A percentile compares a stretch with the other conserved stretches of the same genome.
Evolutionary conservation across 2,113 vertebrate species (phyloP).

Genomic region (Tragelaphus buxtoni): DNA sequence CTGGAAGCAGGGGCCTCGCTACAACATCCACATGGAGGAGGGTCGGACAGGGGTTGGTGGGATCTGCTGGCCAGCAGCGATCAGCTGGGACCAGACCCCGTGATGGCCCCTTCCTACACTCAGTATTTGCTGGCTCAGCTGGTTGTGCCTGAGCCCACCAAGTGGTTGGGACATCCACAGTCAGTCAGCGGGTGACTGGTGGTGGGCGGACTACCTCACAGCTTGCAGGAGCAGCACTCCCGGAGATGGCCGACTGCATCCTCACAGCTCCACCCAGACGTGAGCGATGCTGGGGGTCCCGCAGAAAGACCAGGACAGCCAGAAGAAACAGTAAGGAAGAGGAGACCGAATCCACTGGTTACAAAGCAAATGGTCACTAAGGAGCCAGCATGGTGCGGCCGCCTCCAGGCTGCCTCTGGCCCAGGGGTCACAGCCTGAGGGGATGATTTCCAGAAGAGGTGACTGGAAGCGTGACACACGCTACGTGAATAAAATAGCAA

Average conservation of each 20-base stretch:
- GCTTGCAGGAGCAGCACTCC: fast-evolving
- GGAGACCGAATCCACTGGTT: fast-evolving
- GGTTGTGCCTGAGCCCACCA: fast-evolving
- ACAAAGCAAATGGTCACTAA: not conserved
- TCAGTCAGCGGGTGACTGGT: not conserved
- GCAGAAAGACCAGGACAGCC: fast-evolving
- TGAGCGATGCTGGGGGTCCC: fast-evolving
- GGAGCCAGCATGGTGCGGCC: fast-evolving
- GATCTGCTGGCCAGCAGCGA: not conserved
- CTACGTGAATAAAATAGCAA: fast-evolving
- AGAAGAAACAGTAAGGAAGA: fast-evolving
- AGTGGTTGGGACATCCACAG: not conserved
- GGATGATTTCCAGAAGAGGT: not conserved
- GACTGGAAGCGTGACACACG: fast-evolving
- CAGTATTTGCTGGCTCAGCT: not conserved
- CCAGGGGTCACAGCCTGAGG: fast-evolving
- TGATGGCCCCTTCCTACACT: not conserved
- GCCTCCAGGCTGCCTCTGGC: not conserved
- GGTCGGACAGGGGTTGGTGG: not conserved
- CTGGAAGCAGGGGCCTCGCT: not conserved
- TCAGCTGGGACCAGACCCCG: fast-evolving
- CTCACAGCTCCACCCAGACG: fast-evolving
- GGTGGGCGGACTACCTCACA: not conserved
- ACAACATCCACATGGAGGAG: fast-evolving
- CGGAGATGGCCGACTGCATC: fast-evolving